Base-by-base conservation (phyloP, 2,888 invertebrate species). In the Seira musarum region DNA sequence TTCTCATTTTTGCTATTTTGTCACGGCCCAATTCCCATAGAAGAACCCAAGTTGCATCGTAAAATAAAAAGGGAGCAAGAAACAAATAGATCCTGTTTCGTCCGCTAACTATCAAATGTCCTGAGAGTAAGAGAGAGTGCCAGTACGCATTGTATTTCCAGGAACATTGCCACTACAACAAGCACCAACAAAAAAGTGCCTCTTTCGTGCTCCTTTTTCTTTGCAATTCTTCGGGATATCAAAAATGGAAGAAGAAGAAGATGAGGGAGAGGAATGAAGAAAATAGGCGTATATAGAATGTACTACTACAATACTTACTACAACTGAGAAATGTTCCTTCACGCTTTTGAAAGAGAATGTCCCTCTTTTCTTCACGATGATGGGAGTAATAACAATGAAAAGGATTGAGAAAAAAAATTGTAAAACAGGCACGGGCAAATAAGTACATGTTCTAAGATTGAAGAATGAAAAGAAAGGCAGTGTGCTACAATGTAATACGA, bases 11-110 rank as follows among this genome's bases (percentile, higher is more conserved):
- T 53, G 3, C 17, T 53, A 17, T 17, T 53, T 57, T 66, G 73
- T 66, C 73, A 73, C 73, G 65, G 40, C 66, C 60, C 57, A 60
- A 73, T 73, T 73, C 73, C 53, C 66, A 73, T 66, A 49, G 53
- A 30, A 66, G 57, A 25, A 65, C 30, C 30, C 30, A 30, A 30
- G 19, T 30, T 1, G 30, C 53, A 66, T 22, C 73, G 53, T 65
- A 73, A 73, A 68, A 60, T 30, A 49, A 46, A 66, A 71, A 61
- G 60, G 63, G 8, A 21, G 46, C 25, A 46, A 49, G 65, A 46
- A 73, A 57, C 66, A 57, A 66, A 66, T 73, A 57, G 68, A 68
- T 53, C 68, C 57, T 22, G 68, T 53, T 68, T 68, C 25, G 49
- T 15, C 22, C 21, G 68, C 25, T 53, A 57, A 69, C 69, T 69